Conservation (phyloP, 1,140 invertebrate species). For the Drosophila teissieri region DNA sequence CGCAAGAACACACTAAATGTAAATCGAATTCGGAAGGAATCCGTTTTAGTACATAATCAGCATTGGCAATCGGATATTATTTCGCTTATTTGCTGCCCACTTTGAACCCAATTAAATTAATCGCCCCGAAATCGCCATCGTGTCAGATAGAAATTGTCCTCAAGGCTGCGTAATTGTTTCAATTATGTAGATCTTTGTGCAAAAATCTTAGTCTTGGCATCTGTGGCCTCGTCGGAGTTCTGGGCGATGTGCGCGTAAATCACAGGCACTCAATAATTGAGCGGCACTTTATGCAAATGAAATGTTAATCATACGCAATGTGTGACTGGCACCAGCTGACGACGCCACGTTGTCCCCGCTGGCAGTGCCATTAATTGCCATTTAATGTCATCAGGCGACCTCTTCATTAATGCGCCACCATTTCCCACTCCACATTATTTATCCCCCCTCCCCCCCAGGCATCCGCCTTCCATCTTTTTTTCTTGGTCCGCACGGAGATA, state of each 20-base stretch:
- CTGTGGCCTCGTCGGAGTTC: too few species aligned
- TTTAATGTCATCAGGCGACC: constrained; percentile 66
- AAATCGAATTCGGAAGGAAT: constrained; percentile 17
- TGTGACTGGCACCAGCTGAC: constrained; percentile 64
- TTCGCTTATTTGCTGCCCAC: constrained; percentile 5
- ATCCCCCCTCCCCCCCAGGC: too few species aligned
- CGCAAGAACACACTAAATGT: neutral
- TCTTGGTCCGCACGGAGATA: neutral
- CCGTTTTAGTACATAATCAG: constrained; percentile 33
- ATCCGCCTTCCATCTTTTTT: neutral
- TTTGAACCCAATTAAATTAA: constrained; percentile 42
- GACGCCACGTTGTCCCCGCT: constrained; percentile 32
- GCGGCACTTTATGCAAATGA: constrained; percentile 80
- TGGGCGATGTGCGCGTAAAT: constrained; percentile 38
- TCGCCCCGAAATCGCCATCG: constrained; percentile 17
- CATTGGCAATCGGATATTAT: constrained; percentile 12
- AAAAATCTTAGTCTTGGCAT: constrained; percentile 28
- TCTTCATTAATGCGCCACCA: constrained; percentile 61
- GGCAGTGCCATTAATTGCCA: constrained; percentile 70
- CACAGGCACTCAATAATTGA: constrained; percentile 72
- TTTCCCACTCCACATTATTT: constrained; percentile 4
- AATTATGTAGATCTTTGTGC: constrained; percentile 5
- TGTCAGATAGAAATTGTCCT: constrained; percentile 2
- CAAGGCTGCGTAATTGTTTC: constrained; percentile 20
- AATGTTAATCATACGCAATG: constrained; percentile 80